Conservation (phyloP, 2,888 invertebrate species). For the Nomada ferruginata region DNA sequence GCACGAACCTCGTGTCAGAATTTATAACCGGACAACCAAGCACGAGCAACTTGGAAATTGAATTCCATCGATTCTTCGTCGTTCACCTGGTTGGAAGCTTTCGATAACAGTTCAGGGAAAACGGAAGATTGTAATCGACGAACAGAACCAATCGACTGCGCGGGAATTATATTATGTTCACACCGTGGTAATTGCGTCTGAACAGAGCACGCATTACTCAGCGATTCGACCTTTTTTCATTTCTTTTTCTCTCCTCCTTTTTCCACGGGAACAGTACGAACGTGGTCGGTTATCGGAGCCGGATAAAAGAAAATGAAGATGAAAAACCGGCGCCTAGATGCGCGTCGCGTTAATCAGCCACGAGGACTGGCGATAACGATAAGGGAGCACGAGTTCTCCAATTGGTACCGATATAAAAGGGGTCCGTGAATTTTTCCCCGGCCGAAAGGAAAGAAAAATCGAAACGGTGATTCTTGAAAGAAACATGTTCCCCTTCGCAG, state of each 20-base stretch:
- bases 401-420: background rate
- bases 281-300: background rate
- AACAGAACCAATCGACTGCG: background rate
- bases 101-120: too few relatives aligned
- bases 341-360: slow-evolving; percentile 26
- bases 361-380: slow-evolving; percentile 18
- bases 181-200: slow-evolving; percentile 23
- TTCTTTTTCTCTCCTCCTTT: background rate
- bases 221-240: background rate
- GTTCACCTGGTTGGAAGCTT: too few relatives aligned
- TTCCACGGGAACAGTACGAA: background rate
- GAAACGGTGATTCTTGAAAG: too few relatives aligned
- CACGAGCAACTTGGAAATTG: too few relatives aligned
- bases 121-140: background rate
- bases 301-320: background rate
- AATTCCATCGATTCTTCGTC: too few relatives aligned
- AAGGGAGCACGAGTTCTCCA: background rate
- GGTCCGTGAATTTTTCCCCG: background rate
- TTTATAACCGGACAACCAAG: too few relatives aligned
- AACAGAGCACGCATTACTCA: background rate
- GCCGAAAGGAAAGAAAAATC: too few relatives aligned
- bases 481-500: too few relatives aligned
- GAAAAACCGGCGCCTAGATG: slow-evolving; percentile 35
- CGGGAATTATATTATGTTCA: slow-evolving; percentile 2
- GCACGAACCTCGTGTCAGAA: too few relatives aligned